phyloP scores from a whole-genome alignment of 1,140 invertebrate species.

The Drosophila miranda region DNA sequence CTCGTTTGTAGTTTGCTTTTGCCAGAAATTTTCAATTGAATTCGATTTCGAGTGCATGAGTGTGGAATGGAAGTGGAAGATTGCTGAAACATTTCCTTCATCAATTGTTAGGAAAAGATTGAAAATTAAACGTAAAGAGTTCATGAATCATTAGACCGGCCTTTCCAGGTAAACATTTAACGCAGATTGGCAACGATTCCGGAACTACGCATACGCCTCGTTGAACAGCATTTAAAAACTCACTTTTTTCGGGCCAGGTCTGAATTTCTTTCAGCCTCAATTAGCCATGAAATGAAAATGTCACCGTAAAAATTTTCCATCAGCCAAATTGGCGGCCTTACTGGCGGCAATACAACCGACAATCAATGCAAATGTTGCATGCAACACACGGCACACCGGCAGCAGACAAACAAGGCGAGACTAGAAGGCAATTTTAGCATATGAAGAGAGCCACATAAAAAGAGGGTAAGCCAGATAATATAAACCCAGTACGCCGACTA shows the following conservation, averaged over 20 bases:
- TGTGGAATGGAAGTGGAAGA: too few relatives aligned
- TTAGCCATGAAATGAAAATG: slow-evolving; percentile 74
- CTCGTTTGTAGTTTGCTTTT: slow-evolving; percentile 47
- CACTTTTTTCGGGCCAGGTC: slow-evolving; percentile 28
- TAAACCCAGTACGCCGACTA: too few relatives aligned
- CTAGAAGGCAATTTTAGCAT: slow-evolving; percentile 39
- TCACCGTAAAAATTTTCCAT: slow-evolving; percentile 73
- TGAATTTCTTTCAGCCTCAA: slow-evolving; percentile 48
- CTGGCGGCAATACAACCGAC: slow-evolving; percentile 56
- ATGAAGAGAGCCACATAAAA: slow-evolving; percentile 25
- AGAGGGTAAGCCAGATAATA: neutral
- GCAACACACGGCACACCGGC: slow-evolving; percentile 21
- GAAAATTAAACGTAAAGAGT: neutral
- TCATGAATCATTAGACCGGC: neutral
- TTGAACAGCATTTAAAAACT: slow-evolving; percentile 49
- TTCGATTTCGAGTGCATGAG: slow-evolving; percentile 15
- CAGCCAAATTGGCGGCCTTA: slow-evolving; percentile 58
- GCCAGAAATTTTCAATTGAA: slow-evolving; percentile 33
- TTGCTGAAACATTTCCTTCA: too few relatives aligned
- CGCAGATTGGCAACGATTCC: slow-evolving; percentile 6
- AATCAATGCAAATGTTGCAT: slow-evolving; percentile 66
- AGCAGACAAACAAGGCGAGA: slow-evolving; percentile 20
- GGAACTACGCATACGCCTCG: slow-evolving; percentile 40
- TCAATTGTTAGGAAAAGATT: too few relatives aligned
- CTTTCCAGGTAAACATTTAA: neutral